Evolutionary conservation across 2,888 invertebrate genomes (phyloP), one percentile per base, ranked within the genome.

Genomic region (Diarsia brunnea): DNA sequence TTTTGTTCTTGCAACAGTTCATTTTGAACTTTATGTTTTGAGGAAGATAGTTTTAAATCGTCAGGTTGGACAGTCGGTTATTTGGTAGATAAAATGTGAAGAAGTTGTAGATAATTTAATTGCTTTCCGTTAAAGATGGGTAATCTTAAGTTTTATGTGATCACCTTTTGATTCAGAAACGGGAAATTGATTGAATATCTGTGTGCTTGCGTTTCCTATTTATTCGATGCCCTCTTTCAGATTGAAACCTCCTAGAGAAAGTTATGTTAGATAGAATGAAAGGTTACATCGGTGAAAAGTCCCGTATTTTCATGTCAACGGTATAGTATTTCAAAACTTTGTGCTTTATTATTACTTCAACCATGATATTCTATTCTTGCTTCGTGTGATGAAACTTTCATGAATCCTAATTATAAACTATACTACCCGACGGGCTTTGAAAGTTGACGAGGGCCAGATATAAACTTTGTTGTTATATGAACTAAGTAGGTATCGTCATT

Each of bases 31-130:
- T 65, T 84, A 65, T 60, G 4, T 0, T 5, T 14, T 16, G 4
- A 19, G 3, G 4, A 27, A 61, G 45, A 81, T 43, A 72, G 75
- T 64, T 75, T 27, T 16, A 2, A 83, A 68, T 83, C 43, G 21
- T 47, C 73, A 24, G 7, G 27, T 69, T 31, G 8, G 8, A 16
- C 12, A 2, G 24, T 43, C 14, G 5, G 49, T 27, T 77, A 53
- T 73, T 78, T 65, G 27, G 75, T 38, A 55, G 66, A 60, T 70
- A 67, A 73, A 79, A 78, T 79, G 75, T 84, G 60, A 75, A 80
- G 75, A 78, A 81, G 84, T 86, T 75, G 69, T 78, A 63, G 63
- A 68, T 81, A 76, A 84, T 86, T 81, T 81, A 82, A 82, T 86
- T 84, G 80, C 75, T 64, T 14, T 78, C 76, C 72, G 77, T 82